These are phyloP conservation scores for Cosmia trapezina DNA, from an alignment of 2,888 invertebrate genomes.

Conservation along the genomic window DNA sequence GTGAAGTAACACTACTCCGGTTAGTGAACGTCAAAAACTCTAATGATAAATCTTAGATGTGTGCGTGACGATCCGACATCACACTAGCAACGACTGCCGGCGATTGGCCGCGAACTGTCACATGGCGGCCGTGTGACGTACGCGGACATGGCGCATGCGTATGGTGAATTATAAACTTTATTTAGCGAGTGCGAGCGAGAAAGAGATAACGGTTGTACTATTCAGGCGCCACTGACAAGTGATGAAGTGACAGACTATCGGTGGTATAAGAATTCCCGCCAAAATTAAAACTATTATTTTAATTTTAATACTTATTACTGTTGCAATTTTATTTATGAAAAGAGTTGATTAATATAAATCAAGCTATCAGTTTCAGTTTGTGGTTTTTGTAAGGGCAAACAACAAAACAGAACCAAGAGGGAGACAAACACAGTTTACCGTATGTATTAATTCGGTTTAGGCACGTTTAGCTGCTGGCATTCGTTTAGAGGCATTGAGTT, in stretches of 20 bases:
- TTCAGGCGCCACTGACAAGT: slow-evolving; percentile 28
- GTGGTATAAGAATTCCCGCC: slow-evolving; percentile 50
- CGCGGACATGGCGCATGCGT: slow-evolving; percentile 83
- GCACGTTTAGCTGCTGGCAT: too few relatives aligned
- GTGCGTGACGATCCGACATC: slow-evolving; percentile 74
- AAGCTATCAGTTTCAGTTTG: background rate
- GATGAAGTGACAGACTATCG: slow-evolving; percentile 28
- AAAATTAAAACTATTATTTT: slow-evolving; percentile 44
- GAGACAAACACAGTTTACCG: background rate
- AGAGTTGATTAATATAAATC: background rate
- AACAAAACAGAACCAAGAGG: background rate
- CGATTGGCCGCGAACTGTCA: slow-evolving; percentile 82
- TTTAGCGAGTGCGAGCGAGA: slow-evolving; percentile 73
- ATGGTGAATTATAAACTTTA: slow-evolving; percentile 77
- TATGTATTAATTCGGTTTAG: background rate
- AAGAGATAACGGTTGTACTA: slow-evolving; percentile 35
- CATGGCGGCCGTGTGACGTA: slow-evolving; percentile 78
- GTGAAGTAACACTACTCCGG: slow-evolving; percentile 68
- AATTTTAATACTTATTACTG: background rate
- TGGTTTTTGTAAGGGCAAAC: too few relatives aligned
- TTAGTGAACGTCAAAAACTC: slow-evolving; percentile 78
- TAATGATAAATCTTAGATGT: slow-evolving; percentile 73
- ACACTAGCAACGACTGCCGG: slow-evolving; percentile 77
- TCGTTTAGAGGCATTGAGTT: too few relatives aligned
- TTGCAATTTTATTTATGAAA: background rate